Percentiles rank a stretch among this genome's conserved stretches.
These are phyloP conservation scores for Corythornis madagascariensis DNA, from an alignment of 2,113 vertebrate genomes.

Conservation along the genomic window DNA sequence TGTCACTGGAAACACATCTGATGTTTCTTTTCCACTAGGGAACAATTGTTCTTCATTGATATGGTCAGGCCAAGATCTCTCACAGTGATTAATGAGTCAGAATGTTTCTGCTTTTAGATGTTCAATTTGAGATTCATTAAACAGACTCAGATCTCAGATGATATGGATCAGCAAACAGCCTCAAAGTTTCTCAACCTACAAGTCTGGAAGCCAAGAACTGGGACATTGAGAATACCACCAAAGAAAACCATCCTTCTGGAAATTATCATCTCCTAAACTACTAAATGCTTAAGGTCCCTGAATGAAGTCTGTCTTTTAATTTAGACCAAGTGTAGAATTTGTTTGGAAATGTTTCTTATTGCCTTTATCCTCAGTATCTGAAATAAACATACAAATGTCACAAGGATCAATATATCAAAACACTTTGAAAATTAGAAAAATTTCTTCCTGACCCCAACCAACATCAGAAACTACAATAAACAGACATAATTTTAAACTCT, in stretches of 20 bases:
- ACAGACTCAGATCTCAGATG: background rate
- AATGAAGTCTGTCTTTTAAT: background rate
- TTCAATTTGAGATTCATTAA: conserved; percentile 7
- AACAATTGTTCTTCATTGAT: background rate
- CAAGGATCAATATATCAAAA: background rate
- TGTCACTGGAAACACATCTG: background rate
- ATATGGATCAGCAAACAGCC: conserved; percentile 4
- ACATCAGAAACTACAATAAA: background rate
- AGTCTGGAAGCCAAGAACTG: background rate
- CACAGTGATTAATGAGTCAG: background rate
- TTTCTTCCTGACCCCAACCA: background rate
- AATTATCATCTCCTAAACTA: background rate
- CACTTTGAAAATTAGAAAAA: background rate
- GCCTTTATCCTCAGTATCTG: background rate
- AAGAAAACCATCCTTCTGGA: background rate
- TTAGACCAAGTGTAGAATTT: background rate
- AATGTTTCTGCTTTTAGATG: conserved; percentile 23
- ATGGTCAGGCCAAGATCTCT: background rate
- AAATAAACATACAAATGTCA: background rate
- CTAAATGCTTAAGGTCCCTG: background rate
- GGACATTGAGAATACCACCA: background rate
- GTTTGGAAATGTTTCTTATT: background rate
- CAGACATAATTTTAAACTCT: background rate
- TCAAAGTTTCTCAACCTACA: background rate
- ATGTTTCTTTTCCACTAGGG: background rate